These are phyloP conservation scores for Drosophila nr. perissopoda DNA, from an alignment of 2,888 invertebrate species.

Conservation along the genomic window DNA sequence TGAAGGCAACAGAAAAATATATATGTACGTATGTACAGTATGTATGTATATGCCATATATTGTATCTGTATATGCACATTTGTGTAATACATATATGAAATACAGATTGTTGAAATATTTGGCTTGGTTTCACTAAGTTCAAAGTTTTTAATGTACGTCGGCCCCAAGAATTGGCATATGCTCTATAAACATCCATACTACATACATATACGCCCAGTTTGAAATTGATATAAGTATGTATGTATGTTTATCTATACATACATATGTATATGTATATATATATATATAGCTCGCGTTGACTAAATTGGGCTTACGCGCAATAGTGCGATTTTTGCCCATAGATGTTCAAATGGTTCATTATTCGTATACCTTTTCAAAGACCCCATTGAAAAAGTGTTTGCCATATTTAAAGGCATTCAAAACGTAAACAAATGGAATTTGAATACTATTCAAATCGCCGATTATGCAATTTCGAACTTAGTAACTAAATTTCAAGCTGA, in stretches of 20 bases:
- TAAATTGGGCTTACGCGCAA: slow-evolving; percentile 11
- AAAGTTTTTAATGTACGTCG: slow-evolving; percentile 43
- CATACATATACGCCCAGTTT: slow-evolving; percentile 7
- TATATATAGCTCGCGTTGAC: background rate
- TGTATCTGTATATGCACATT: slow-evolving; percentile 37
- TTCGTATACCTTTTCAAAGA: background rate
- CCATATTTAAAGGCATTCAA: background rate
- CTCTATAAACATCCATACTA: slow-evolving; percentile 22
- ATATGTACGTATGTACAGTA: background rate
- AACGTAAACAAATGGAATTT: background rate
- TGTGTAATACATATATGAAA: slow-evolving; percentile 31
- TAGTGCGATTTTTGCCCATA: background rate
- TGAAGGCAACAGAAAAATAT: slow-evolving; percentile 54
- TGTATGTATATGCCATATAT: slow-evolving; percentile 10
- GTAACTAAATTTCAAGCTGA: slow-evolving; percentile 6
- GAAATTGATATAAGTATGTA: slow-evolving; percentile 42
- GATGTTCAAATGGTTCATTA: slow-evolving; percentile 7
- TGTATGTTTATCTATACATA: slow-evolving; percentile 6
- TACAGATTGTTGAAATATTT: slow-evolving; percentile 56
- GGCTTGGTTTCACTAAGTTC: slow-evolving; percentile 48
- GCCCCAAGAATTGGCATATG: slow-evolving; percentile 45
- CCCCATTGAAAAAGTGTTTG: background rate
- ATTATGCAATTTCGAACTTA: slow-evolving; percentile 12
- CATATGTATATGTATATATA: background rate
- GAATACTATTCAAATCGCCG: background rate